Evolutionary conservation across 2,113 vertebrate genomes (phyloP), one percentile per base, ranked within the genome.

Genomic region (Pseudopodoces humilis): DNA sequence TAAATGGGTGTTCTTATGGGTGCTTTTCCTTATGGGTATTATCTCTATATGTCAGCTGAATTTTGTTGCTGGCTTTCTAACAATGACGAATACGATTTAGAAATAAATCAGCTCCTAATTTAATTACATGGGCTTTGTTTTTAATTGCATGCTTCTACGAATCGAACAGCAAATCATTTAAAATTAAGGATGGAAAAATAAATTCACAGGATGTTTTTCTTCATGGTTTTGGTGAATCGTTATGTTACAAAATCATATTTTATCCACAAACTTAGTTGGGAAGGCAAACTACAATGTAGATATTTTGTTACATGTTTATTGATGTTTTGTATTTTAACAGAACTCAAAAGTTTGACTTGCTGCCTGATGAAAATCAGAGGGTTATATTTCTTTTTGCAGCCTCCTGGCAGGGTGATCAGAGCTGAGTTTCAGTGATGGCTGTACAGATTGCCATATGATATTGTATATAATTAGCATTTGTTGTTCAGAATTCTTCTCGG

Each of bases 391-490:
- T 64, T 76, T 79, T 15, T 70, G 46, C 78, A 86, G 67, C 78
- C 37, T 91, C 84, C 91, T 93, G 94, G 94, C 95, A 96, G 95
- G 83, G 80, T 43, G 94, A 83, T 91, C 86, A 83, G 84, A 56
- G 49, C 33, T 49, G 86, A 72, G 46, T 92, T 63, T 84, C 86
- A 92, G 78, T 8, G 9, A 22, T 71, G 88, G 44, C 49, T 90
- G 50, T 94, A 70, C 68, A 88, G 67, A 97, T 96, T 94, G 67
- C 92, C 70, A 78, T 79, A 37, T 64, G 89, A 93, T 95, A 92
- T 93, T 96, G 91, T 90, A 88, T 76, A 86, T 77, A 87, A 76
- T 96, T 94, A 97, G 85, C 95, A 94, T 85, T 93, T 85, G 75
- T 46, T 91, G 74, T 87, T 94, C 74, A 70, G 46, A 94, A 86